These are phyloP conservation scores for Gymnopithys bicolor DNA, from an alignment of 2,797 vertebrate genomes.

Conservation along the genomic window DNA sequence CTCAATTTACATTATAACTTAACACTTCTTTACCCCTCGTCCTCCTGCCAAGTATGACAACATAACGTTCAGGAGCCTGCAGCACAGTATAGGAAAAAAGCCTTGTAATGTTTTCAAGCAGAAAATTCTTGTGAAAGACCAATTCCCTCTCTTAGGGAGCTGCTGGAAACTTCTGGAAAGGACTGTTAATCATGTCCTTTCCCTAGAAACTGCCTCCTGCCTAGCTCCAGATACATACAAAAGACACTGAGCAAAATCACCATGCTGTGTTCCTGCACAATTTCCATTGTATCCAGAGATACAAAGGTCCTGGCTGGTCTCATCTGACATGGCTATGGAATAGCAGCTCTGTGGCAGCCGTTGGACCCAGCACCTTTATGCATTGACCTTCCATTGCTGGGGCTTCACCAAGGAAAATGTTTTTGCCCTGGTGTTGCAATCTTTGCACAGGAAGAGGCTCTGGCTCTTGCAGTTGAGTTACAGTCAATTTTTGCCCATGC, in stretches of 20 bases:
- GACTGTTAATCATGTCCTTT: not conserved
- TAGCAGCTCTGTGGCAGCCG: rapidly evolving
- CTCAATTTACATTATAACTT: slow-evolving; percentile 75
- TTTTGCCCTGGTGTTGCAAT: not conserved
- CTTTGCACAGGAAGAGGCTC: not conserved
- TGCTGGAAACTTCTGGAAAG: slow-evolving; percentile 31
- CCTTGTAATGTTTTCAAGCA: not conserved
- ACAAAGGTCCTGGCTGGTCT: not conserved
- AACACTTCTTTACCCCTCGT: slow-evolving; percentile 65
- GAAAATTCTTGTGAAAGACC: slow-evolving; percentile 23
- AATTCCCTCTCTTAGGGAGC: not conserved
- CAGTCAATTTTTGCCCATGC: not conserved
- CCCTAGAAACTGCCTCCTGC: not conserved
- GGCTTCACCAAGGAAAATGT: not conserved
- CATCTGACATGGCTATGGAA: not conserved
- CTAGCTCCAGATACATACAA: not conserved
- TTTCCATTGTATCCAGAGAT: not conserved
- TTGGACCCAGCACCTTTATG: not conserved
- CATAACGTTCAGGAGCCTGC: slow-evolving; percentile 44
- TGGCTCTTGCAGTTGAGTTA: not conserved
- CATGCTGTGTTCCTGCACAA: rapidly evolving
- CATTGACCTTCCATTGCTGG: not conserved
- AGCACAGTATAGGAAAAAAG: not conserved
- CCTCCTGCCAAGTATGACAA: slow-evolving; percentile 70
- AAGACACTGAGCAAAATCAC: not conserved